Percentiles rank a stretch among this genome's conserved stretches.
Conservation (phyloP, 2,888 invertebrate genomes). For the Agonum fuliginosum region DNA sequence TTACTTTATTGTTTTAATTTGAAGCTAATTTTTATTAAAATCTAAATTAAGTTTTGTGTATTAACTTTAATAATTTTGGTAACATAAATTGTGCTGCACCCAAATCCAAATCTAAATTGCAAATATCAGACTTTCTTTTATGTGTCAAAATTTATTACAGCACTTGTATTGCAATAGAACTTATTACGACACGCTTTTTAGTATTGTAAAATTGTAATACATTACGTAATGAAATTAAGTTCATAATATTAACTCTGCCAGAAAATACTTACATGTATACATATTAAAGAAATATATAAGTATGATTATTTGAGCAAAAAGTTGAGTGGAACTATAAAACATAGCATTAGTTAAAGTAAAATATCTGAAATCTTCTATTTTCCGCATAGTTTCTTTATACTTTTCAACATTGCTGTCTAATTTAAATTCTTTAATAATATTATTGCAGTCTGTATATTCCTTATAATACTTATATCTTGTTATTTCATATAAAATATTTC, state of each 20-base stretch:
- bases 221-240: neutral
- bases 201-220: too few species aligned
- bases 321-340: neutral
- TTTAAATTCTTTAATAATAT: neutral
- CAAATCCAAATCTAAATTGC: too few species aligned
- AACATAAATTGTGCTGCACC: too few species aligned
- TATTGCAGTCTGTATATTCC: neutral
- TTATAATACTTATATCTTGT: neutral
- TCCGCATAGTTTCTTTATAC: neutral
- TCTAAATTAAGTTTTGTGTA: too few species aligned
- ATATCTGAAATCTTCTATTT: constrained; percentile 3
- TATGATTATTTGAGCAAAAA: neutral
- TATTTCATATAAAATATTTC: neutral
- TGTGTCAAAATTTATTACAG: too few species aligned
- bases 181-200: too few species aligned
- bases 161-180: too few species aligned
- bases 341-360: neutral
- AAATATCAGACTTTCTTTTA: too few species aligned
- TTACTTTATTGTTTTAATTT: too few species aligned
- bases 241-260: too few species aligned
- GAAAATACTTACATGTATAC: constrained; percentile 1
- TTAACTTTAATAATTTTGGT: too few species aligned
- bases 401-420: neutral
- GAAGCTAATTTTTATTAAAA: too few species aligned
- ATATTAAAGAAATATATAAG: neutral